Conservation (phyloP, 37 sponge, comb jelly and placozoan genomes). For the Cliona cf. orientalis region DNA sequence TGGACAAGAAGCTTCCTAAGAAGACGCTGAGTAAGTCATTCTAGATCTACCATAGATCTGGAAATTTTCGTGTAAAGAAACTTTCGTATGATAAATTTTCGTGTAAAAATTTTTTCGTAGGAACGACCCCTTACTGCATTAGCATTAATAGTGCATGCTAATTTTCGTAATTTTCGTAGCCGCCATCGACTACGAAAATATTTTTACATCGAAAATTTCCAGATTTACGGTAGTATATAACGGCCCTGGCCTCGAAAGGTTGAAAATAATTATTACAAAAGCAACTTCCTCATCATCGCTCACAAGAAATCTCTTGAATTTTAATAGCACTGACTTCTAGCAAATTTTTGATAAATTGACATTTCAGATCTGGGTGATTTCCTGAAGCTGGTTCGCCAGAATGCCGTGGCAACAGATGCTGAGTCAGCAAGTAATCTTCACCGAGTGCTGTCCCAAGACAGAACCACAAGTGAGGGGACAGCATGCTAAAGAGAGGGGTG, state of each 20-base stretch:
- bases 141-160: no score
- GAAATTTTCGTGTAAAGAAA: not conserved
- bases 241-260: not conserved
- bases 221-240: no score
- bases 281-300: no score
- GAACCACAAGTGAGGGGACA: slow-evolving; percentile 32
- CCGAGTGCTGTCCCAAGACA: slow-evolving; percentile 23
- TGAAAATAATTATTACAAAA: not conserved
- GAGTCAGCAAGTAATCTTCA: slow-evolving; percentile 61
- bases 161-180: no score
- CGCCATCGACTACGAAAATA: no score
- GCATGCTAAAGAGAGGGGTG: no score
- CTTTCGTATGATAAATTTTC: not conserved
- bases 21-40: slow-evolving; percentile 31
- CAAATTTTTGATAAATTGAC: not conserved
- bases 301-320: no score
- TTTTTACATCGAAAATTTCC: no score
- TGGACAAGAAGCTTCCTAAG: slow-evolving; percentile 50
- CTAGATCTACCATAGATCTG: not conserved
- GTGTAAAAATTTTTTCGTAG: not conserved
- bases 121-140: no score
- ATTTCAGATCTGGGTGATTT: slow-evolving; percentile 39
- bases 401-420: slow-evolving; percentile 48
- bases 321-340: not conserved
- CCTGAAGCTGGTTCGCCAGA: slow-evolving; percentile 42